These are phyloP conservation scores for Formica aserva DNA, from an alignment of 2,888 invertebrate genomes.

Conservation along the genomic window DNA sequence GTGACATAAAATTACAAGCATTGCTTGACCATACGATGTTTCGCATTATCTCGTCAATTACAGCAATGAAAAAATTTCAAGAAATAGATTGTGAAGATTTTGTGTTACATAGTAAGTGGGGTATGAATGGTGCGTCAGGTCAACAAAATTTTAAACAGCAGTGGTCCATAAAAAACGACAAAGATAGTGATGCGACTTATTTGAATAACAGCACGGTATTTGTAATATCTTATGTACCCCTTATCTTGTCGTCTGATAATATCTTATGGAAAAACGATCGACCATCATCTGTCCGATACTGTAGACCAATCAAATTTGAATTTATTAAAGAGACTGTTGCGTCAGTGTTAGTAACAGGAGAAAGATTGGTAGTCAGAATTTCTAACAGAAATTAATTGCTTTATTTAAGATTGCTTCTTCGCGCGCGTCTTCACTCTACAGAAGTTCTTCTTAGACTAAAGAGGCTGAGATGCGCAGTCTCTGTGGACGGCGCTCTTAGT, in stretches of 20 bases:
- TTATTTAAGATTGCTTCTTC: too few species aligned
- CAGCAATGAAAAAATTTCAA: slow-evolving; percentile 61
- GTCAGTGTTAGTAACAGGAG: too few species aligned
- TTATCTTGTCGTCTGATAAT: slow-evolving; percentile 7
- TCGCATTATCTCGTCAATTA: neutral
- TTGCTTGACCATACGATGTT: neutral
- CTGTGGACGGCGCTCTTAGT: too few species aligned
- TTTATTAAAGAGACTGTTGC: slow-evolving; percentile 38
- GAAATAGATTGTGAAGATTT: slow-evolving; percentile 45
- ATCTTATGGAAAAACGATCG: slow-evolving; percentile 48
- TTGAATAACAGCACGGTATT: slow-evolving; percentile 13
- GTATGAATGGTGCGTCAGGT: slow-evolving; percentile 29
- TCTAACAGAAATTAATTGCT: too few species aligned
- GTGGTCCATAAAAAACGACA: slow-evolving; percentile 33
- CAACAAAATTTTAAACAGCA: slow-evolving; percentile 43
- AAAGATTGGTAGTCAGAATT: too few species aligned
- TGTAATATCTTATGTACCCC: slow-evolving; percentile 28
- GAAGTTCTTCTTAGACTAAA: too few species aligned
- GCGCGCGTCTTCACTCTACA: too few species aligned
- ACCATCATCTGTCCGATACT: slow-evolving; percentile 35
- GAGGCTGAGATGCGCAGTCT: too few species aligned
- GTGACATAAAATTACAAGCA: slow-evolving; percentile 4
- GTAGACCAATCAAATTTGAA: slow-evolving; percentile 51
- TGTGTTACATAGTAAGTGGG: slow-evolving; percentile 38
- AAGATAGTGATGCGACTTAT: slow-evolving; percentile 3